Conservation (phyloP, 2,113 vertebrate species). For the Hipposideros armiger region DNA sequence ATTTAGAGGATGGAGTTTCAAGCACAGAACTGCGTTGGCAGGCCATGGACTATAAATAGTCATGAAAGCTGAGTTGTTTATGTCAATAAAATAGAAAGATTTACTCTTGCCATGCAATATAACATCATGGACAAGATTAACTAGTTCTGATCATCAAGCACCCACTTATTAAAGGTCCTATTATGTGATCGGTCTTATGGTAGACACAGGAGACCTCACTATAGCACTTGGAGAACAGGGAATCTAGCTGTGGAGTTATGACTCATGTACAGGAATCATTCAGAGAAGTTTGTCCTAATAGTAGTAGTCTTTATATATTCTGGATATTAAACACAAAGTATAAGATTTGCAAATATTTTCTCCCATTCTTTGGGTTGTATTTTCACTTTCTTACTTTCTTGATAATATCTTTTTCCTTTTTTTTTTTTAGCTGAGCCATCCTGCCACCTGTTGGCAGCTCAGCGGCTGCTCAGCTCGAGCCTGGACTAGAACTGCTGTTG, state of each 20-base stretch:
- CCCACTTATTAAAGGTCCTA: neutral
- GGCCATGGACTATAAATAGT: neutral
- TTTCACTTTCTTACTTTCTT: neutral
- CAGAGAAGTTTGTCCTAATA: neutral
- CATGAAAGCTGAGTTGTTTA: neutral
- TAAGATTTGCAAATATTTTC: neutral
- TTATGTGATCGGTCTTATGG: neutral
- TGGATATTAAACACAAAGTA: neutral
- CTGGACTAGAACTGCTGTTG: no score
- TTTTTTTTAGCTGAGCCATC: no score
- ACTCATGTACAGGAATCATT: neutral
- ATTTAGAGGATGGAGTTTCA: neutral
- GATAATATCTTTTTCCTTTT: neutral
- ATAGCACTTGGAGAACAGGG: neutral
- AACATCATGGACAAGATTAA: neutral
- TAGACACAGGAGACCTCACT: neutral
- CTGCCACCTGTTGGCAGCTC: no score
- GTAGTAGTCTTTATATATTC: neutral
- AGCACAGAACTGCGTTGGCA: neutral
- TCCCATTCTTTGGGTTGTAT: neutral
- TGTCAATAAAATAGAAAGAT: neutral
- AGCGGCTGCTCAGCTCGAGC: no score
- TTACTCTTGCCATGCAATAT: constrained; percentile 3
- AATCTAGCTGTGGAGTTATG: neutral
- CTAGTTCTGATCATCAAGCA: neutral